Evolutionary conservation across 2,888 invertebrate genomes (phyloP), one percentile per base, ranked within the genome.

Genomic region (Slavum lentiscoides): DNA sequence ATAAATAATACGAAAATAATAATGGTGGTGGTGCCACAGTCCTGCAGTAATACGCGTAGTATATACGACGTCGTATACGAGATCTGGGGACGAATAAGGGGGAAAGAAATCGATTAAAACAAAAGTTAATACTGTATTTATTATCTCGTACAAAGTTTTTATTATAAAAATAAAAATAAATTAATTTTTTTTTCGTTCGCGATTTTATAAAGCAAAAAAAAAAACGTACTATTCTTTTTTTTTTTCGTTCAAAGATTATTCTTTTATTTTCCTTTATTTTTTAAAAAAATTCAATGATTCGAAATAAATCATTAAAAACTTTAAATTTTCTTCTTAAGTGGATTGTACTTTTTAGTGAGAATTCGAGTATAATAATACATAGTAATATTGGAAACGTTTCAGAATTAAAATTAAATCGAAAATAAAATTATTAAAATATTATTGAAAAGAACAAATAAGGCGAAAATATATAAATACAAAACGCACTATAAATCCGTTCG

Each of bases 1-100:
- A 37, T 37, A 58, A 43, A 37, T 55, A 74, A 74, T 74, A 66
- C 8, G 58, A 75, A 67, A 75, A 67, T 67, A 75, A 75, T 75
- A 11, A 64, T 23, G 19, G 30, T 37, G 15, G 3, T 59, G n/a
- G 21, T 21, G n/a, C 13, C 13, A 37, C 11, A 17, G 23, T 30
- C 1, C 8, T 62, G 30, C 2, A 30, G 30, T 30, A 2, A 30
- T 30, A 30, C 30, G 30, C 30, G 30, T 30, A 30, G 62, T 53
- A 61, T 61, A 74, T 72, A 13, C 7, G 2, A 30, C 30, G 30
- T 30, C 30, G 30, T 23, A 49, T 21, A 37, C 1, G 9, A 55
- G n/a, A 15, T 11, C 6, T 37, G 8, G 37, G 19, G 49, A 11
- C 15, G 13, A 11, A 49, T n/a, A 11, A 37, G 19, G 15, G 21